A percentile compares a stretch with the other conserved stretches of the same genome.
Conservation (phyloP, 2,888 invertebrate genomes). For the Megaustenia siamemsis region DNA sequence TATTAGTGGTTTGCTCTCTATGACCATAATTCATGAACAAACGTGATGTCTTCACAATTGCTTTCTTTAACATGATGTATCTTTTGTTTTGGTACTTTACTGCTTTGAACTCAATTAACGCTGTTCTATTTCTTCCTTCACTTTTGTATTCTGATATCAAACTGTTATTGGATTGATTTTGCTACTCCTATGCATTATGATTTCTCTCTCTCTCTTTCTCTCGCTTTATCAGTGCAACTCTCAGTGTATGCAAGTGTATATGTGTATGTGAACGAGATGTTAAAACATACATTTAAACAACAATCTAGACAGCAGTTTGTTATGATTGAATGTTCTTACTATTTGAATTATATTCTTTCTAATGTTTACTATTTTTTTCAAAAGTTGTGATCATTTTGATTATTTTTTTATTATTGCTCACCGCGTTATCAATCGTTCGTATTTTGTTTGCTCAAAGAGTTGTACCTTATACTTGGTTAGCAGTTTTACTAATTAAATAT, state of each 20-base stretch:
- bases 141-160: neutral
- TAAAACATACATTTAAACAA: neutral
- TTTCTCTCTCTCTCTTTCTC: neutral
- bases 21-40: neutral
- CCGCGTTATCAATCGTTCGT: neutral
- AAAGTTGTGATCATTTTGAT: neutral
- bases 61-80: neutral
- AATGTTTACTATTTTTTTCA: neutral
- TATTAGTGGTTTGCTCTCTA: neutral
- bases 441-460: neutral
- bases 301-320: neutral
- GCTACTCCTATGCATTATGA: neutral
- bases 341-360: neutral
- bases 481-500: too few species aligned
- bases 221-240: too few species aligned
- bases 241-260: too few species aligned
- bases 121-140: neutral
- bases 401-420: neutral
- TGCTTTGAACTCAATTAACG: neutral
- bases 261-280: too few species aligned
- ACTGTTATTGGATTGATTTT: neutral
- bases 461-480: too few species aligned
- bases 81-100: neutral
- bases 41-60: too few species aligned
- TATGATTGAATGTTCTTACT: neutral